Evolutionary conservation across 2,797 vertebrate genomes (phyloP).

Genomic region (Typhlichthys subterraneus): DNA sequence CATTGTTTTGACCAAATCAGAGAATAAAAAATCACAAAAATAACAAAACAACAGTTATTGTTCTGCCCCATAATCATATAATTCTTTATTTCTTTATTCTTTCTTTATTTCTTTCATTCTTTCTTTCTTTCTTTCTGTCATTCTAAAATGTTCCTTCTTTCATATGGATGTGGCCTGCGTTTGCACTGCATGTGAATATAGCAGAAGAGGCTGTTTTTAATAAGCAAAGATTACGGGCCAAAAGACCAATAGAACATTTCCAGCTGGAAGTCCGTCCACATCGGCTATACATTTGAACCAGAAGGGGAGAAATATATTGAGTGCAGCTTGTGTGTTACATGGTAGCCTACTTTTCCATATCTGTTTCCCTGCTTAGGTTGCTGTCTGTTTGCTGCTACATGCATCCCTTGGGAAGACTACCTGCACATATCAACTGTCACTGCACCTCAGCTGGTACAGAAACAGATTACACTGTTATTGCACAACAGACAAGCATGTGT

Average conservation of each 20-base stretch:
- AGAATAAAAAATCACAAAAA: background rate
- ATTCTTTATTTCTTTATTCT: background rate
- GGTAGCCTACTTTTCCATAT: slow-evolving; percentile 53
- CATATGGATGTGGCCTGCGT: slow-evolving; percentile 64
- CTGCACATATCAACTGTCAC: no score
- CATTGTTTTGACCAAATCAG: background rate
- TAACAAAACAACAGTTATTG: background rate
- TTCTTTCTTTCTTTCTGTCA: background rate
- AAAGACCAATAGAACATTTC: slow-evolving; percentile 79
- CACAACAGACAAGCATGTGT: background rate
- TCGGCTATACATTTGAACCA: slow-evolving; percentile 57
- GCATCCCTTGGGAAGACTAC: slow-evolving; percentile 3
- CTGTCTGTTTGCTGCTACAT: slow-evolving; percentile 34
- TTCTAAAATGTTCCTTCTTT: slow-evolving; percentile 52
- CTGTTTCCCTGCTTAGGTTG: slow-evolving; percentile 59
- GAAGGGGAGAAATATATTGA: slow-evolving; percentile 59
- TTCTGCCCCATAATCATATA: background rate
- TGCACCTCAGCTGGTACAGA: background rate
- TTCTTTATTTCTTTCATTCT: slow-evolving; percentile 1
- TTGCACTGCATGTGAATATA: slow-evolving; percentile 69
- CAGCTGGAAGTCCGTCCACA: slow-evolving; percentile 72
- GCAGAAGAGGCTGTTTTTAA: slow-evolving; percentile 72
- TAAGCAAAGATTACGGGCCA: slow-evolving; percentile 75
- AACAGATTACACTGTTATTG: background rate
- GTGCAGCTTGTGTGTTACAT: slow-evolving; percentile 65